Evolutionary conservation across 2,113 vertebrate genomes (phyloP).

Genomic region (Gallinago undulata): DNA sequence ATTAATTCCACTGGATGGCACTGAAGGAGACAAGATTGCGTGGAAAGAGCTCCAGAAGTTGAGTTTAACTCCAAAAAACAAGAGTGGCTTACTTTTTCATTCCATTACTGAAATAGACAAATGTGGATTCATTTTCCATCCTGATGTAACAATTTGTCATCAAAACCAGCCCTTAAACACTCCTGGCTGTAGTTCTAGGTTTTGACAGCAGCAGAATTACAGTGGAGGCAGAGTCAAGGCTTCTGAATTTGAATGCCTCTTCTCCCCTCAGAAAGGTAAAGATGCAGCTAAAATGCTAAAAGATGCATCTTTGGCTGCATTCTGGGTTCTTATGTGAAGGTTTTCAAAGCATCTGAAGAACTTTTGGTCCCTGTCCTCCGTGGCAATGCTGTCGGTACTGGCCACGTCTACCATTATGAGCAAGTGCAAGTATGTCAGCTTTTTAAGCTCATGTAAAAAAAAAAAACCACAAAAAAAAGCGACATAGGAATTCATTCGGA

Average conservation of each 20-base stretch:
- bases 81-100: conserved; percentile 23
- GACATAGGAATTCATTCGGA: neutral
- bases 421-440: neutral
- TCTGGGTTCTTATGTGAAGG: neutral
- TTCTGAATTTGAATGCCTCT: neutral
- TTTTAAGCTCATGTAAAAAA: neutral
- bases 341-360: neutral
- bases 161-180: conserved; percentile 23
- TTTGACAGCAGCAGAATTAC: conserved; percentile 9
- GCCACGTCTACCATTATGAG: neutral
- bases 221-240: neutral
- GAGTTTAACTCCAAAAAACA: neutral
- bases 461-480: neutral
- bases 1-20: conserved; percentile 72
- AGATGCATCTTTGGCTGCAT: neutral
- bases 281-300: neutral
- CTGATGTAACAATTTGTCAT: conserved; percentile 36
- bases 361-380: neutral
- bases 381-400: neutral
- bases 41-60: neutral
- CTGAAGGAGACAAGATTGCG: conserved; percentile 61
- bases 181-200: neutral
- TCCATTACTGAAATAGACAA: conserved; percentile 39
- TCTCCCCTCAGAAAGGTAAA: neutral
- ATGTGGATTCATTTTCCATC: conserved; percentile 24